Conservation (phyloP, 2,113 vertebrate genomes). For the Bolborhynchus lineola region DNA sequence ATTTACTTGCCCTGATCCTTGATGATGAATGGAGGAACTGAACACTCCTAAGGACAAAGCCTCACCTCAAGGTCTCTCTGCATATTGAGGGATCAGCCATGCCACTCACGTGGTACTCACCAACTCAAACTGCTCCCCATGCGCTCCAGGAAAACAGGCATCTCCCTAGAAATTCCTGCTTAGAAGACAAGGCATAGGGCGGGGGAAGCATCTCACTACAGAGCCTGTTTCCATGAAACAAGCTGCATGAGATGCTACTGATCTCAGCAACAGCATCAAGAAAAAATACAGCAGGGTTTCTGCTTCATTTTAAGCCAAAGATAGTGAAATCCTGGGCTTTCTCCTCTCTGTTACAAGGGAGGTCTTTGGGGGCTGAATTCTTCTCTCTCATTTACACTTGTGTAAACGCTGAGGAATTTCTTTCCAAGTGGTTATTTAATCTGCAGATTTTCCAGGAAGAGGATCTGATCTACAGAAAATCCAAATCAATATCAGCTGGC, state of each 20-base stretch:
- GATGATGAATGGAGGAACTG: not conserved
- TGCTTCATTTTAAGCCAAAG: not conserved
- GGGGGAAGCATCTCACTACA: not conserved
- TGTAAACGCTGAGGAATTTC: not conserved
- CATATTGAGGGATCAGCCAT: not conserved
- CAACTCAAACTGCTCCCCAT: not conserved
- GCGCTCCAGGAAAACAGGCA: fast-evolving
- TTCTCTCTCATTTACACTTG: not conserved
- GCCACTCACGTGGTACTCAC: not conserved
- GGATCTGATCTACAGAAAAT: not conserved
- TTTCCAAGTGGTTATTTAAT: not conserved
- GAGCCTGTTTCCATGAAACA: not conserved
- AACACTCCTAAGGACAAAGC: not conserved
- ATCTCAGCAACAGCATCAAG: not conserved
- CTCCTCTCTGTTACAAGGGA: not conserved
- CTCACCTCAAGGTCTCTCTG: not conserved
- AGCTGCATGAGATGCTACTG: not conserved
- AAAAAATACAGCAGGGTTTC: not conserved
- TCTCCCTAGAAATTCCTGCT: not conserved
- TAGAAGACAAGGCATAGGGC: not conserved
- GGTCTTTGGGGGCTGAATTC: not conserved
- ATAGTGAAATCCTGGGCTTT: fast-evolving
- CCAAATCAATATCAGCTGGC: not conserved
- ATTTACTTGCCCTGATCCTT: not conserved
- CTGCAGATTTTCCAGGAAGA: not conserved